Evolutionary conservation across 23 tunicate species (phyloP).

Genomic region (Ascidia mentula): DNA sequence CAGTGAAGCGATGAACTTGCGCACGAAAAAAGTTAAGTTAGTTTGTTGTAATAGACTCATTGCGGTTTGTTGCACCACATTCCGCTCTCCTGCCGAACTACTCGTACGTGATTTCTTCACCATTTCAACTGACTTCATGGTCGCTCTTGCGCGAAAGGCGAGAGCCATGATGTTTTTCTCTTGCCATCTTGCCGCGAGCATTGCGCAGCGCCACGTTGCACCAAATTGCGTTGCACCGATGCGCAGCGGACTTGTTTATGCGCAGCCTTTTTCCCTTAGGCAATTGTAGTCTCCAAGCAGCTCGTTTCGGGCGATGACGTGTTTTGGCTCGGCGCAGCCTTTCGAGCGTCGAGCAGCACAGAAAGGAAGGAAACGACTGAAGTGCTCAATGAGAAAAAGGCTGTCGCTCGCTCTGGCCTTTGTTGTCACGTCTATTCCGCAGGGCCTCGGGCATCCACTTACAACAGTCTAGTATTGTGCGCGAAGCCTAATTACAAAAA

Average conservation of each 20-base stretch:
- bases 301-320: not conserved
- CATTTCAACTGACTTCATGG: not conserved
- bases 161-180: not conserved
- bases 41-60: too few relatives aligned
- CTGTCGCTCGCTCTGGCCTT: not conserved
- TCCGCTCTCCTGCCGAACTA: not conserved
- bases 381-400: not conserved
- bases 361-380: conserved; percentile 7
- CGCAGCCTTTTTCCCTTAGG: not conserved
- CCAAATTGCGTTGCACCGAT: conserved; percentile 18
- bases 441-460: not conserved
- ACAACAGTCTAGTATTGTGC: not conserved
- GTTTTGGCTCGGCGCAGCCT: conserved; percentile 1
- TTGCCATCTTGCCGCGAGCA: not conserved
- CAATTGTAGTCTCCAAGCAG: conserved; percentile 21
- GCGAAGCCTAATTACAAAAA: not conserved
- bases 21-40: too few relatives aligned
- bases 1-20: too few relatives aligned
- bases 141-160: not conserved
- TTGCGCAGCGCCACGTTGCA: conserved; percentile 14
- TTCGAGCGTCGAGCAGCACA: not conserved
- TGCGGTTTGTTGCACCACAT: conserved; percentile 8
- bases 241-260: conserved; percentile 26
- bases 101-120: not conserved
- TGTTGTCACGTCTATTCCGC: not conserved